Evolutionary conservation across 2,888 invertebrate species (phyloP).

Genomic region (Malachius bipustulatus): DNA sequence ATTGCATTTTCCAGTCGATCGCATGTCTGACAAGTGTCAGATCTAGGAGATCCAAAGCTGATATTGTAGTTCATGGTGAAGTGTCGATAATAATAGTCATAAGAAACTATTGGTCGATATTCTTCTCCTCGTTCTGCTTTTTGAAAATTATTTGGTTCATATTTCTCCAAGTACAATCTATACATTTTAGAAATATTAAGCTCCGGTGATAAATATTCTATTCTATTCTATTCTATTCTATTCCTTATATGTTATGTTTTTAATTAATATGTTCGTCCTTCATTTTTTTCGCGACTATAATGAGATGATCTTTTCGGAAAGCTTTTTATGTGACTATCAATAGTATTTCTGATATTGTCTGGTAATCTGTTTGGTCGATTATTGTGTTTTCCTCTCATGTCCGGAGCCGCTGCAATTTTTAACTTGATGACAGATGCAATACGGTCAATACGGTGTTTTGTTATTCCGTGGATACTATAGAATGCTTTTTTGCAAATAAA

Average conservation of each 20-base stretch:
- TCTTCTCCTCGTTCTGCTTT: background rate
- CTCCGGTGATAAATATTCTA: background rate
- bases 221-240: no score
- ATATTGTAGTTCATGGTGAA: background rate
- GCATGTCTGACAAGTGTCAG: conserved; percentile 2
- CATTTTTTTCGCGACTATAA: background rate
- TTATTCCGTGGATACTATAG: background rate
- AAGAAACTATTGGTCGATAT: background rate
- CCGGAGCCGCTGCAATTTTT: background rate
- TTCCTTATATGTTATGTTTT: no score
- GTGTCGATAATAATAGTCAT: background rate
- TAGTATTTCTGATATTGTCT: background rate
- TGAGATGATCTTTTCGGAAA: background rate
- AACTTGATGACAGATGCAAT: background rate
- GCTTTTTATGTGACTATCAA: background rate
- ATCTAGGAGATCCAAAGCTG: background rate
- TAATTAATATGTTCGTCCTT: no score
- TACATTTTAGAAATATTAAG: conserved; percentile 8
- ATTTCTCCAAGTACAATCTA: conserved; percentile 1
- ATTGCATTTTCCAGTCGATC: background rate
- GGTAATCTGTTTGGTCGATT: background rate
- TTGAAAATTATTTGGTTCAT: background rate
- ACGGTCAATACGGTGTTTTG: background rate
- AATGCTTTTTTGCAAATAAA: background rate
- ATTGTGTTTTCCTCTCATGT: background rate